Evolutionary conservation across 2,888 invertebrate species (phyloP).

Genomic region (Ornithoptera alexandrae): DNA sequence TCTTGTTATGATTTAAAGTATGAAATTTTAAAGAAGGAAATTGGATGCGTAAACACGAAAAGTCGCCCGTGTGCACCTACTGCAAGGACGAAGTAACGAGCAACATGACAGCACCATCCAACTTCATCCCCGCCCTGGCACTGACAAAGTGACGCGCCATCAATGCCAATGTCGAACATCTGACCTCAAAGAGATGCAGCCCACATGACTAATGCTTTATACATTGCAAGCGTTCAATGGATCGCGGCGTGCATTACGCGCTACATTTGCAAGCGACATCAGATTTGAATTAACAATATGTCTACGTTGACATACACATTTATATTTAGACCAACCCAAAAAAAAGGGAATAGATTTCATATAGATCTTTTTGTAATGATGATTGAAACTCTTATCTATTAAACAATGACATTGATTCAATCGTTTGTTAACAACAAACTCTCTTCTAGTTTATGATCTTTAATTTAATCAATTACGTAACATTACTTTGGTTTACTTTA

Average conservation of each 20-base stretch:
- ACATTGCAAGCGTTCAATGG: slow-evolving; percentile 42
- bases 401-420: too few species aligned
- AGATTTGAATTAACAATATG: slow-evolving; percentile 24
- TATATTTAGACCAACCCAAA: not conserved
- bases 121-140: slow-evolving; percentile 58
- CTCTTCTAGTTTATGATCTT: slow-evolving; percentile 31
- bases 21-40: not conserved
- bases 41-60: too few species aligned
- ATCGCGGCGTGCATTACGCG: slow-evolving; percentile 11
- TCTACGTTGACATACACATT: slow-evolving; percentile 8
- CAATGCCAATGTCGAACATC: slow-evolving; percentile 45
- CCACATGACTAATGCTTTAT: slow-evolving; percentile 56
- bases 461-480: slow-evolving; percentile 55
- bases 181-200: slow-evolving; percentile 52
- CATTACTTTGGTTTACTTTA: slow-evolving; percentile 39
- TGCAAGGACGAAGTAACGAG: slow-evolving; percentile 42
- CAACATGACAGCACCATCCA: slow-evolving; percentile 55
- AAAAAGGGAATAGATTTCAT: too few species aligned
- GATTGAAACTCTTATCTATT: too few species aligned
- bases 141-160: slow-evolving; percentile 58
- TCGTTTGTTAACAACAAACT: too few species aligned
- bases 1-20: not conserved
- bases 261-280: slow-evolving; percentile 18
- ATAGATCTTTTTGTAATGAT: too few species aligned
- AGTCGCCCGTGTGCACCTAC: slow-evolving; percentile 41